Percentiles rank a stretch among this genome's conserved stretches.
These are phyloP conservation scores for Dipodomys ordii DNA, from an alignment of 2,113 vertebrate species.

Conservation along the genomic window DNA sequence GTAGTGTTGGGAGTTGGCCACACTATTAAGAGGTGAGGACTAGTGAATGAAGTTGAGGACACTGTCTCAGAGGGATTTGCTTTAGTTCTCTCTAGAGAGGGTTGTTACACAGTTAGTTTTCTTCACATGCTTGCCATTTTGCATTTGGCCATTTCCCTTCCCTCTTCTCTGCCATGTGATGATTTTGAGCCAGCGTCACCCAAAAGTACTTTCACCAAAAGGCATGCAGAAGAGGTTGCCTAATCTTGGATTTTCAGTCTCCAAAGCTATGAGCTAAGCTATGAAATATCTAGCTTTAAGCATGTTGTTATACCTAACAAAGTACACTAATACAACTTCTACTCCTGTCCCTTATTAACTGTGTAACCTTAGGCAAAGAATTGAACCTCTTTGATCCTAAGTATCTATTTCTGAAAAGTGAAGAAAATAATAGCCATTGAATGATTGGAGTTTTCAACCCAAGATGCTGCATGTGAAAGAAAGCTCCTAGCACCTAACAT, in stretches of 20 bases:
- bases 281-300: background rate
- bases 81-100: background rate
- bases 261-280: background rate
- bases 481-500: background rate
- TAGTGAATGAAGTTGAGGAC: background rate
- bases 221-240: background rate
- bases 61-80: background rate
- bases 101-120: background rate
- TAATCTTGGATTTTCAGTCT: background rate
- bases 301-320: background rate
- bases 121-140: background rate
- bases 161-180: background rate
- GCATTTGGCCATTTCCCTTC: background rate
- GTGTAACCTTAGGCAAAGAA: background rate
- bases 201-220: background rate
- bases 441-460: constrained; percentile 1
- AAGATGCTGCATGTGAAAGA: background rate
- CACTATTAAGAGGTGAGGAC: background rate
- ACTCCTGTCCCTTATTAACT: background rate
- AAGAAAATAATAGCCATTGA: background rate
- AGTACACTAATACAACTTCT: background rate
- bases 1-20: background rate
- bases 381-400: constrained; percentile 19
- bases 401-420: background rate
- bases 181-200: background rate